These are phyloP conservation scores for Aramus guarauna DNA, from an alignment of 2,113 vertebrate species.

Conservation along the genomic window DNA sequence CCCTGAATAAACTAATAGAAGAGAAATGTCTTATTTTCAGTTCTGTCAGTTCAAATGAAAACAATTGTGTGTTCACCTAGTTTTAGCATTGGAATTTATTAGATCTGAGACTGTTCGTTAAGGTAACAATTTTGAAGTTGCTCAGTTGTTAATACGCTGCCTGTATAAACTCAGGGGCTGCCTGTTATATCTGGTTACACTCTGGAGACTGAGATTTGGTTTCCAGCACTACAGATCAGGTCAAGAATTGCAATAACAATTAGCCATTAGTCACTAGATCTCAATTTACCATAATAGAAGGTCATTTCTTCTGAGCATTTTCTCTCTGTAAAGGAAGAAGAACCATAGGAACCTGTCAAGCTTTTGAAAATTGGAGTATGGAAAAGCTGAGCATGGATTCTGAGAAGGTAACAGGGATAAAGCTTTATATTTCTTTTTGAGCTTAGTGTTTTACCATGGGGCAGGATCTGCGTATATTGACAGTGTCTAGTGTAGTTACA, in stretches of 20 bases:
- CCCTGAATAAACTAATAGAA: constrained; percentile 62
- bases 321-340: constrained; percentile 4
- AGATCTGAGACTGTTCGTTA: constrained; percentile 50
- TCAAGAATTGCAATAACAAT: constrained; percentile 74
- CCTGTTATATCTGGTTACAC: constrained; percentile 65
- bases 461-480: not conserved
- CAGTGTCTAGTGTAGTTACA: not conserved
- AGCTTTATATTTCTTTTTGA: not conserved
- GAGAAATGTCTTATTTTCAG: constrained; percentile 59
- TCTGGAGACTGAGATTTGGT: constrained; percentile 66
- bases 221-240: constrained; percentile 66
- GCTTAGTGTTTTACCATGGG: not conserved
- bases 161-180: constrained; percentile 40
- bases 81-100: constrained; percentile 64
- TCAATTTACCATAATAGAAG: constrained; percentile 61
- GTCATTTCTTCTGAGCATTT: constrained; percentile 57
- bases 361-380: not conserved
- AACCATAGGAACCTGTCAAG: not conserved
- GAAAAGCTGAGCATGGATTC: not conserved
- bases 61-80: constrained; percentile 24
- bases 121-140: constrained; percentile 64
- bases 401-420: not conserved
- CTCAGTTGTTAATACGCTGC: constrained; percentile 61
- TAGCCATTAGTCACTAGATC: constrained; percentile 72
- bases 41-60: constrained; percentile 61